Evolutionary conservation across 2,888 invertebrate species (phyloP).

Genomic region (Leptopilina myrica): DNA sequence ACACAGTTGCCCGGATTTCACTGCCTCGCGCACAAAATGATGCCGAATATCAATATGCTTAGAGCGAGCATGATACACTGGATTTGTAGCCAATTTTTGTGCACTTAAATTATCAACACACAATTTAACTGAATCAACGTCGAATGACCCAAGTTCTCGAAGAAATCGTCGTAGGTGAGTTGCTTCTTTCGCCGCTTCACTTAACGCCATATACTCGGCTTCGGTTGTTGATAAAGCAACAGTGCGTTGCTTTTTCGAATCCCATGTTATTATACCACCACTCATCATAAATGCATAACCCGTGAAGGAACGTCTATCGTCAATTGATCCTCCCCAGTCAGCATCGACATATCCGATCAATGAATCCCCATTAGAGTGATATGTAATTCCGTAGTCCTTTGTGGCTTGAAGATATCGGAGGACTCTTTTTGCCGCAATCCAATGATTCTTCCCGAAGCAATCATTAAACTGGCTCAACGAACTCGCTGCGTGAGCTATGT

Average conservation of each 20-base stretch:
- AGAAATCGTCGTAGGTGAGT: slow-evolving; percentile 50
- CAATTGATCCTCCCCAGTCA: slow-evolving; percentile 49
- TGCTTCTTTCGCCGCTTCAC: slow-evolving; percentile 57
- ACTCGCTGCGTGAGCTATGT: slow-evolving; percentile 45
- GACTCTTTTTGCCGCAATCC: slow-evolving; percentile 12
- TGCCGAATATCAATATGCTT: slow-evolving; percentile 51
- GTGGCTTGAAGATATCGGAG: slow-evolving; percentile 28
- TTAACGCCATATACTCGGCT: slow-evolving; percentile 62
- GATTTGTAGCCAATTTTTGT: neutral
- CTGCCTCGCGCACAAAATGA: slow-evolving; percentile 46
- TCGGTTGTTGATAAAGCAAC: slow-evolving; percentile 61
- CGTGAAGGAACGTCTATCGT: slow-evolving; percentile 58
- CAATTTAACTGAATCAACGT: slow-evolving; percentile 15
- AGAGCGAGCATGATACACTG: slow-evolving; percentile 14
- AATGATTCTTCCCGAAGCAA: slow-evolving; percentile 13
- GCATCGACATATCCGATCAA: slow-evolving; percentile 15
- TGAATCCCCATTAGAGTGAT: neutral
- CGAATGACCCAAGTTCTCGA: neutral
- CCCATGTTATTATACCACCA: no score
- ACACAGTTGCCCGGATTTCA: neutral
- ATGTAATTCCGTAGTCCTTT: neutral
- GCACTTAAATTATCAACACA: slow-evolving; percentile 48
- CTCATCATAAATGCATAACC: no score
- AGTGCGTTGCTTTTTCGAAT: no score
- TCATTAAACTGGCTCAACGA: slow-evolving; percentile 50